Evolutionary conservation across 92 coral and sea anemone species (phyloP).

Genomic region (Parazoanthus swiftii): DNA sequence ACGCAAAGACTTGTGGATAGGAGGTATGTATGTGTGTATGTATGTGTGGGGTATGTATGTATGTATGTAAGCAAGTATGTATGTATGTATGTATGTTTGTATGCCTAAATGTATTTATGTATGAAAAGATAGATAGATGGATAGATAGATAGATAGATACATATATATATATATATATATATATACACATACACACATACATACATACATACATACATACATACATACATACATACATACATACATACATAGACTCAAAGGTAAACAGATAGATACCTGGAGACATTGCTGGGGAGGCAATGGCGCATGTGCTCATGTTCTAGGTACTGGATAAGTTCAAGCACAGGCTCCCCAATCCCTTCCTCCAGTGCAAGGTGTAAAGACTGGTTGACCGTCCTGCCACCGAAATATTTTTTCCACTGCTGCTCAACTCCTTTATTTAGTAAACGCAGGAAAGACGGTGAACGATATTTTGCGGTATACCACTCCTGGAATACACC

Average conservation of each 20-base stretch:
- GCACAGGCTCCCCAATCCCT: constrained; percentile 85
- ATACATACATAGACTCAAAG: not conserved
- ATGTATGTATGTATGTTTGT: no score
- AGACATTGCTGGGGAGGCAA: constrained; percentile 75
- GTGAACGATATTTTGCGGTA: constrained; percentile 41
- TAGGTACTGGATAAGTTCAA: constrained; percentile 71
- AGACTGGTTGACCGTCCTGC: constrained; percentile 55
- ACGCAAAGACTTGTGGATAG: no score
- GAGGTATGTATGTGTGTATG: no score
- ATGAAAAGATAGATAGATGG: no score
- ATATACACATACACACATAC: not conserved
- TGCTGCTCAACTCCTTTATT: constrained; percentile 51
- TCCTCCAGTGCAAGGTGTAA: constrained; percentile 62
- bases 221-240: not conserved
- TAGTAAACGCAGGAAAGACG: constrained; percentile 50
- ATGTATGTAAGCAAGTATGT: no score
- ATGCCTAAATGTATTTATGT: no score
- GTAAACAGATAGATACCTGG: constrained; percentile 33
- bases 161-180: no score
- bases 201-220: not conserved
- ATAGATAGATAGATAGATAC: no score
- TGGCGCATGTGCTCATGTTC: constrained; percentile 87
- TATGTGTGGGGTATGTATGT: no score
- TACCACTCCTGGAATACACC: constrained; percentile 77
- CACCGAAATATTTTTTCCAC: constrained; percentile 57